Conservation (phyloP, 2,797 vertebrate genomes). For the Micropoecilia bifurca region DNA sequence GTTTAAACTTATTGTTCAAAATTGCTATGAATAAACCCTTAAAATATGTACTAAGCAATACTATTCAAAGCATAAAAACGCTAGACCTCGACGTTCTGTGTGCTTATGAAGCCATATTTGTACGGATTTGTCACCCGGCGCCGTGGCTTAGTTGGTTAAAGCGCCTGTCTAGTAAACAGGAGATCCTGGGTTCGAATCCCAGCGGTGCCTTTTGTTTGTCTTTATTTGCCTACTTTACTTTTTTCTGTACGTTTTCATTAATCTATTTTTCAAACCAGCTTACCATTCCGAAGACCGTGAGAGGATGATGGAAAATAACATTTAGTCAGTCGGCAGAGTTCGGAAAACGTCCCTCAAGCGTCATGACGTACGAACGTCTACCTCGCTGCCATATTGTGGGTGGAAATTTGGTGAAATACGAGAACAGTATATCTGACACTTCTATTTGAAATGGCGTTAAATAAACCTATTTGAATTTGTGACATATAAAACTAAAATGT, state of each 20-base stretch:
- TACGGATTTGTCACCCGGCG: constrained; percentile 10
- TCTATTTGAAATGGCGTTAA: not conserved
- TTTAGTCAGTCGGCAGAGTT: not conserved
- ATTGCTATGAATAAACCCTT: not conserved
- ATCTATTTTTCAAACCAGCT: not conserved
- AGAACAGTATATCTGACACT: not conserved
- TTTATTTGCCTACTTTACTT: not conserved
- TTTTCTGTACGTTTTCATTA: not conserved
- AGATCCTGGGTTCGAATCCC: constrained; percentile 85
- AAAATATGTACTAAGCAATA: not conserved
- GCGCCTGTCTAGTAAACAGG: constrained; percentile 84
- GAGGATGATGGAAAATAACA: not conserved
- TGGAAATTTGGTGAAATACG: not conserved
- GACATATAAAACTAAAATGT: not conserved
- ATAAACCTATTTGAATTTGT: not conserved
- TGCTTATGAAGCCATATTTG: accelerated
- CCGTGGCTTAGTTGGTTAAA: constrained; percentile 84
- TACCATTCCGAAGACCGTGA: not conserved
- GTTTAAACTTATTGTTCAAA: too few species aligned
- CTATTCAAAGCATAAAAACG: not conserved
- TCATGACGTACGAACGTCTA: not conserved
- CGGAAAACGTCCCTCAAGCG: not conserved
- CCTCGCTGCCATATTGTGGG: not conserved
- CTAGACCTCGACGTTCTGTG: accelerated
- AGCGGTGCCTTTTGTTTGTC: constrained; percentile 71